phyloP scores from a whole-genome alignment of 2,797 vertebrate species.

The Rhynchonycteris naso region DNA sequence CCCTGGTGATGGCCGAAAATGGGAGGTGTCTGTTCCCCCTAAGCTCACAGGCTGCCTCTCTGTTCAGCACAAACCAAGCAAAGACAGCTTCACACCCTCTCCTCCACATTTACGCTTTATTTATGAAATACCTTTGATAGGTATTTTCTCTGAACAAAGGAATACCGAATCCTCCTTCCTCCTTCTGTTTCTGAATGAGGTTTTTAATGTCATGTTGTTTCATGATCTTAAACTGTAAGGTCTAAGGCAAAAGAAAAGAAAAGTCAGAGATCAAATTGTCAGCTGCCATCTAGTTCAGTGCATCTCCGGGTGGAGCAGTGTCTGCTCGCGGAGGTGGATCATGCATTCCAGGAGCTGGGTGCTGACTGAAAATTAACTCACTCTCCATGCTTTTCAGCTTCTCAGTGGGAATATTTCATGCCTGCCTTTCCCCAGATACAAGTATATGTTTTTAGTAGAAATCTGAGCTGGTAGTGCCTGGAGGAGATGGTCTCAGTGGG shows the following conservation, averaged over 20 bases:
- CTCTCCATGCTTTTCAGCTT: conserved; percentile 23
- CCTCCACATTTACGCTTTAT: neutral
- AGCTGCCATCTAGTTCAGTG: neutral
- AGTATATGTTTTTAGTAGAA: conserved; percentile 51
- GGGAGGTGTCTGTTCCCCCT: neutral
- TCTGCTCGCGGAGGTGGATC: conserved; percentile 7
- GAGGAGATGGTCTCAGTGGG: neutral
- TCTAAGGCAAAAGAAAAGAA: conserved; percentile 26
- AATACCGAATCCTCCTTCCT: neutral
- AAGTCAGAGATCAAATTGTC: conserved; percentile 4
- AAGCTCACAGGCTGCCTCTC: neutral
- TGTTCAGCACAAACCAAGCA: neutral
- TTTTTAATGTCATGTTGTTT: conserved; percentile 56
- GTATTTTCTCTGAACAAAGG: conserved; percentile 18
- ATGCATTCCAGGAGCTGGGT: neutral
- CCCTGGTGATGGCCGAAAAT: fast-evolving
- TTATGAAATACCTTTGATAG: neutral
- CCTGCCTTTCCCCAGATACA: conserved; percentile 29
- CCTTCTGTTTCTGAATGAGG: conserved; percentile 23
- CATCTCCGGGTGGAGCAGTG: neutral
- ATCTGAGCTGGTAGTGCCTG: neutral
- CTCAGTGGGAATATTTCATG: neutral
- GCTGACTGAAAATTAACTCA: conserved; percentile 16
- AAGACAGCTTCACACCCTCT: neutral
- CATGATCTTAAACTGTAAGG: conserved; percentile 44